A percentile compares a stretch with the other conserved stretches of the same genome.
Conservation (phyloP, 2,888 invertebrate species). For the Agrochola lota region DNA sequence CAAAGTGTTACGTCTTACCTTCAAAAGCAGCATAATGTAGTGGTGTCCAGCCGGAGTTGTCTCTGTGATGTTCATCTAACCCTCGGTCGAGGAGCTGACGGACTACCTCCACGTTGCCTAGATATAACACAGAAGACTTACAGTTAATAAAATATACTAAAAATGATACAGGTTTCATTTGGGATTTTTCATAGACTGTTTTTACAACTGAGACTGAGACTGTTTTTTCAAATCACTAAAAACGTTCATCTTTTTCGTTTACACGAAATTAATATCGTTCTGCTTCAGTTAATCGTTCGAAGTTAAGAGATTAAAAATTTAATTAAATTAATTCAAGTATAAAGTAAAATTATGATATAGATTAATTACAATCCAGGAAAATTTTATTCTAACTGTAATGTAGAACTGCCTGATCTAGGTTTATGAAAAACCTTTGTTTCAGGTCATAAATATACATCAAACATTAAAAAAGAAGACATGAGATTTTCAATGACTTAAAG, state of each 20-base stretch:
- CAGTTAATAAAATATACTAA: background rate
- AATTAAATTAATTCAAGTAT: too few relatives aligned
- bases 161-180: background rate
- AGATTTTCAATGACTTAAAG: too few relatives aligned
- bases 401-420: too few relatives aligned
- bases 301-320: too few relatives aligned
- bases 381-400: too few relatives aligned
- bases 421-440: too few relatives aligned
- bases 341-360: too few relatives aligned
- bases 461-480: too few relatives aligned
- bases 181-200: background rate
- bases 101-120: constrained; percentile 96
- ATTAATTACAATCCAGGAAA: too few relatives aligned
- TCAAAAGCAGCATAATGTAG: constrained; percentile 99
- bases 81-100: constrained; percentile 96
- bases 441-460: too few relatives aligned
- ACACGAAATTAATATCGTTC: background rate
- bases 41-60: constrained; percentile 99
- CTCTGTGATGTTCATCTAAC: constrained; percentile 96
- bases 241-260: background rate
- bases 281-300: background rate
- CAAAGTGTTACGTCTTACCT: constrained; percentile 82
- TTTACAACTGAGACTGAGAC: too few relatives aligned
- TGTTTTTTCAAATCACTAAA: background rate
- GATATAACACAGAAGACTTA: background rate